phyloP scores from a whole-genome alignment of 2,797 vertebrate species.

The Aotus griseimembra region DNA sequence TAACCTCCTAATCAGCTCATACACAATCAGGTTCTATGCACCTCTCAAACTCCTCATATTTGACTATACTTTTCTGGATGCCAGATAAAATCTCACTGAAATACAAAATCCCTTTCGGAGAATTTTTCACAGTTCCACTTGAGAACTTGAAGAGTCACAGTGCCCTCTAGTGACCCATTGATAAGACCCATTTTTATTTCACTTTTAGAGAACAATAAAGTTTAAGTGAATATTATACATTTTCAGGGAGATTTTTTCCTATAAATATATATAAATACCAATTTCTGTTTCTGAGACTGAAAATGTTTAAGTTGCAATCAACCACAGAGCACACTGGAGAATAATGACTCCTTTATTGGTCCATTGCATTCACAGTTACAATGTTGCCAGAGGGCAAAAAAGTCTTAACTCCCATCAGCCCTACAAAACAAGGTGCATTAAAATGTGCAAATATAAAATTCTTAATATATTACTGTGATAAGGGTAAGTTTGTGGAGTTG shows the following conservation, averaged over 20 bases:
- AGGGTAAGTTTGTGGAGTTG: neutral
- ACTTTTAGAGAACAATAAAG: constrained; percentile 17
- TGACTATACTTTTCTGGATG: constrained; percentile 30
- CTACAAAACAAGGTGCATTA: constrained; percentile 7
- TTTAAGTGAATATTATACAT: neutral
- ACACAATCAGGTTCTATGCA: neutral
- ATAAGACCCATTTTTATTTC: neutral
- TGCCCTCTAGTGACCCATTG: constrained; percentile 80
- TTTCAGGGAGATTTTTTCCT: neutral
- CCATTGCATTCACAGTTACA: neutral
- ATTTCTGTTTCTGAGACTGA: neutral
- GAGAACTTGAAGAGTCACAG: constrained; percentile 78
- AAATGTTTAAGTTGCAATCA: neutral
- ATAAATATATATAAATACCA: constrained; percentile 49
- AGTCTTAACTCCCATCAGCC: neutral
- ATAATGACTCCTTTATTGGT: neutral
- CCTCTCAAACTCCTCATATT: constrained; percentile 23
- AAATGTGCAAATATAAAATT: neutral
- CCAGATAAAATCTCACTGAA: constrained; percentile 29
- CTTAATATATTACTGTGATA: neutral
- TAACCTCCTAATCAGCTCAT: neutral
- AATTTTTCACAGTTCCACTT: neutral
- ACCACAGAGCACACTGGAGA: neutral
- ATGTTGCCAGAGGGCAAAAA: neutral
- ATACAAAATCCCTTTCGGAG: neutral